Percentiles rank a stretch among this genome's conserved stretches.
Evolutionary conservation across 1,140 invertebrate species (phyloP).

Genomic region (Wiebesia pumilae): DNA sequence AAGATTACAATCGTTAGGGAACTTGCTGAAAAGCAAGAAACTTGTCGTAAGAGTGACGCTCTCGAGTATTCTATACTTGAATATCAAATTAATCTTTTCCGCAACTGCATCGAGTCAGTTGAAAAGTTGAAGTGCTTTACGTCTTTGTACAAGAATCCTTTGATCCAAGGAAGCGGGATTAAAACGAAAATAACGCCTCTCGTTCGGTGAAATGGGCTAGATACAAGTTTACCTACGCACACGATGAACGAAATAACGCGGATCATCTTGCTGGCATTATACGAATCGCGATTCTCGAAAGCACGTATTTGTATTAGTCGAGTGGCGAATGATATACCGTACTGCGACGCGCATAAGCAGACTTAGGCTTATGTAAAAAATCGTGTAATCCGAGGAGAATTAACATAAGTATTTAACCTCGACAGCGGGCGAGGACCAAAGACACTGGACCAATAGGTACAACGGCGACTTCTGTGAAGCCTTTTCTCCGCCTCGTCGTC

Average conservation of each 20-base stretch:
- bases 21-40: background rate
- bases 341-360: background rate
- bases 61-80: background rate
- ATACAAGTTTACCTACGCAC: background rate
- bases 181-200: background rate
- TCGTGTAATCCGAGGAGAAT: background rate
- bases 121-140: background rate
- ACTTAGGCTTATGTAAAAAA: background rate
- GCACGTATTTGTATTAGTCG: background rate
- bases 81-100: background rate
- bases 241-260: background rate
- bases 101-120: background rate
- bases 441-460: background rate
- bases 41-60: background rate
- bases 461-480: background rate
- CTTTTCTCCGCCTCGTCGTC: background rate
- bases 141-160: background rate
- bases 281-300: background rate
- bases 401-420: conserved; percentile 25
- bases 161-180: background rate
- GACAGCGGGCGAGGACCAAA: background rate
- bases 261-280: background rate
- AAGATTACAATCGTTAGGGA: background rate
- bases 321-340: background rate
- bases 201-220: background rate